phyloP scores from a whole-genome alignment of 2,113 vertebrate genomes.

The Baryphthengus martii region DNA sequence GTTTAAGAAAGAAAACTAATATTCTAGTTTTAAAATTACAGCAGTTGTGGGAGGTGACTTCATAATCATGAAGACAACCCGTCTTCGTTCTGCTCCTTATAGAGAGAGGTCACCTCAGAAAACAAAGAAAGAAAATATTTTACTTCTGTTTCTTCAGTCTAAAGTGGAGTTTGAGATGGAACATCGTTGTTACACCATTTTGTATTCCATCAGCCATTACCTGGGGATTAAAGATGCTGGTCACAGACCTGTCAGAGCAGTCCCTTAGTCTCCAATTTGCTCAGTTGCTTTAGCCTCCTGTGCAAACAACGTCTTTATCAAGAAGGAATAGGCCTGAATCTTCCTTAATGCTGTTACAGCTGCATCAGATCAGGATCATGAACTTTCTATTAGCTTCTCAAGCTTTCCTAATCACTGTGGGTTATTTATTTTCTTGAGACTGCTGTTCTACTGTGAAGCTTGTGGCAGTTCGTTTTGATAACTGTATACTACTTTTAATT shows the following conservation, averaged over 20 bases:
- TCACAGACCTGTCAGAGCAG: neutral
- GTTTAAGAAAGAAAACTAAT: neutral
- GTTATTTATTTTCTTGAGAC: neutral
- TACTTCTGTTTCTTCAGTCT: neutral
- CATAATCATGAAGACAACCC: neutral
- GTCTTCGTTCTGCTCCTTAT: neutral
- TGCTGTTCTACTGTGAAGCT: neutral
- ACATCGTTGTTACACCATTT: rapidly evolving
- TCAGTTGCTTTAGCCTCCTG: neutral
- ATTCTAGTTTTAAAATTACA: neutral
- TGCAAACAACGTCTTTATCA: neutral
- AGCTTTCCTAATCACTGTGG: neutral
- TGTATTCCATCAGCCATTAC: neutral
- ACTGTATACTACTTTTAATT: neutral
- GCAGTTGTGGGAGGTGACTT: neutral
- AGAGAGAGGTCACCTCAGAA: neutral
- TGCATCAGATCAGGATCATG: neutral
- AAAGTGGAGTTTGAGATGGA: neutral
- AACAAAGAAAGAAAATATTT: neutral
- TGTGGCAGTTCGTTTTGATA: neutral
- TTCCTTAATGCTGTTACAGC: neutral
- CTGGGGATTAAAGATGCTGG: neutral
- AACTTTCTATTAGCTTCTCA: neutral
- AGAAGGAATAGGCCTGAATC: neutral
- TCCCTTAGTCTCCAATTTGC: neutral